phyloP scores from a whole-genome alignment of 2,113 vertebrate species.

The Engraulis encrasicolus region DNA sequence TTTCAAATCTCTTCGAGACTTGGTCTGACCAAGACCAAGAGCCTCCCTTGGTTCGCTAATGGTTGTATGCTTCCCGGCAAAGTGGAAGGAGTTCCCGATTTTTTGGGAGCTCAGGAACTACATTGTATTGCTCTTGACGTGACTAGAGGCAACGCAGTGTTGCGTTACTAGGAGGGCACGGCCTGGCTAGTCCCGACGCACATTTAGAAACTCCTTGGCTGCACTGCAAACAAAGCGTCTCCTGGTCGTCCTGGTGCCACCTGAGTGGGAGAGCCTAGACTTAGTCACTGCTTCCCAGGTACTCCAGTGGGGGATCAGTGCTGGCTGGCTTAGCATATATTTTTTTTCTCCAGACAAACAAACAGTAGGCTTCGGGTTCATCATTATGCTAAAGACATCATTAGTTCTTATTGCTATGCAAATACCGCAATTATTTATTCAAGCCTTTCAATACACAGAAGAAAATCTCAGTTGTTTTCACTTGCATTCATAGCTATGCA shows the following conservation, averaged over 20 bases:
- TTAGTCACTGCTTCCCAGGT: neutral
- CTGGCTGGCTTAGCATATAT: neutral
- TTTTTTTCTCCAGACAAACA: neutral
- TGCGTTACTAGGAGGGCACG: too few species aligned
- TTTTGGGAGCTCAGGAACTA: too few species aligned
- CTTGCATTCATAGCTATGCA: constrained; percentile 40
- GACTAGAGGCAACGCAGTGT: too few species aligned
- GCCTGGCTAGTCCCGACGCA: too few species aligned
- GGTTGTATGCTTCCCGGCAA: too few species aligned
- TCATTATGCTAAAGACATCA: constrained; percentile 51
- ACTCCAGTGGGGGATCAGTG: neutral
- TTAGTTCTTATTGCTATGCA: constrained; percentile 56
- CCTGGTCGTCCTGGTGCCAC: neutral
- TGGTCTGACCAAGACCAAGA: too few species aligned
- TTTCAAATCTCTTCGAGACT: too few species aligned
- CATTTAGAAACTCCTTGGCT: too few species aligned
- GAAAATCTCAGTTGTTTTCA: constrained; percentile 37
- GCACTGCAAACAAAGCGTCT: neutral
- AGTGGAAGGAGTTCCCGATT: too few species aligned
- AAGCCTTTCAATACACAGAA: constrained; percentile 45
- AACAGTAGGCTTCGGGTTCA: constrained; percentile 39
- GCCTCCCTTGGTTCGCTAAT: too few species aligned
- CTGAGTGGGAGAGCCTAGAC: neutral
- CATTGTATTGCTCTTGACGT: too few species aligned
- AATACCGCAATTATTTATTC: constrained; percentile 55